These are phyloP conservation scores for Anoplophora glabripennis DNA, from an alignment of 1,140 invertebrate species.

Conservation along the genomic window DNA sequence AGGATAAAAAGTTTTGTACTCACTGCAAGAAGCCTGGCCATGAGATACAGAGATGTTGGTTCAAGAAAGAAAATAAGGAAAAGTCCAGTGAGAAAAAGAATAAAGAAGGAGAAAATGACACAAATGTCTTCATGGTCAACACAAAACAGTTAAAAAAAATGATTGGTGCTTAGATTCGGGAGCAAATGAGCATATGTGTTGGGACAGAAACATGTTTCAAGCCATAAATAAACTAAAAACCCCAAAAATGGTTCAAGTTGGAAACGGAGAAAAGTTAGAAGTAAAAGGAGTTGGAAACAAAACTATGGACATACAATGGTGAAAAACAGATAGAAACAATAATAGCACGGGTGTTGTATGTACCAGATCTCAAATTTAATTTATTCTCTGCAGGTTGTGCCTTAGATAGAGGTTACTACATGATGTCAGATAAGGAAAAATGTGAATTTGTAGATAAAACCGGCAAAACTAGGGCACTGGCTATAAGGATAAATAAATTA, in stretches of 20 bases:
- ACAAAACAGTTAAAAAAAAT: neutral
- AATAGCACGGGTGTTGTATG: neutral
- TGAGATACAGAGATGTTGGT: neutral
- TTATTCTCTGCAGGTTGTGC: neutral
- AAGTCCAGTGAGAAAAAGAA: too few relatives aligned
- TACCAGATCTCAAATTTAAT: neutral
- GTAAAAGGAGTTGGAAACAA: neutral
- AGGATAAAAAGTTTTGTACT: neutral
- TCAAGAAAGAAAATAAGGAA: neutral
- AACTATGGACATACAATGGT: neutral
- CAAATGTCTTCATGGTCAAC: neutral
- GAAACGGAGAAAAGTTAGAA: too few relatives aligned
- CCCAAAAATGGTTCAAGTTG: neutral
- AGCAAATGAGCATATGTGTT: neutral
- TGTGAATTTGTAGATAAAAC: neutral
- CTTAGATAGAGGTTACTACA: neutral
- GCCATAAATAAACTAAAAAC: neutral
- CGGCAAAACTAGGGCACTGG: too few relatives aligned
- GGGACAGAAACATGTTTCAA: neutral
- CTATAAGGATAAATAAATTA: neutral
- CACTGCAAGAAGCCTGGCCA: conserved; percentile 6
- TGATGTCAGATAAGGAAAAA: neutral
- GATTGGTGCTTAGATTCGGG: neutral
- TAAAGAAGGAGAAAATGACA: neutral
- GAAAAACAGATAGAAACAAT: too few relatives aligned